Evolutionary conservation across 2,797 vertebrate genomes (phyloP).

Genomic region (Hippopotamyrus pictus): DNA sequence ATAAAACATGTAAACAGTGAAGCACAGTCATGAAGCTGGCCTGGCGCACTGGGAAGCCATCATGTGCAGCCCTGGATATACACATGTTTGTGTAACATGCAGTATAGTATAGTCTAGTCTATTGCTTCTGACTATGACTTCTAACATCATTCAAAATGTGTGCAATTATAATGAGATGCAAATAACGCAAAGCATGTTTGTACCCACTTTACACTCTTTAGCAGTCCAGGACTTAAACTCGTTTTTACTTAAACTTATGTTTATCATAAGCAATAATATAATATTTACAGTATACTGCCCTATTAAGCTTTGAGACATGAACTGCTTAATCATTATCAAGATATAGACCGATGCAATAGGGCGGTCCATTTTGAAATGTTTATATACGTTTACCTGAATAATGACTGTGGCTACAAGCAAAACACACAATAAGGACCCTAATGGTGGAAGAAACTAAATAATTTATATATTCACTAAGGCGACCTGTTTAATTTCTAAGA

Average conservation of each 20-base stretch:
- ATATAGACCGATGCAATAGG: neutral
- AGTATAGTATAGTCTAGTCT: neutral
- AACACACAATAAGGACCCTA: slow-evolving; percentile 30
- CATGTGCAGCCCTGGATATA: neutral
- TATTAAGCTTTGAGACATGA: neutral
- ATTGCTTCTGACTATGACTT: neutral
- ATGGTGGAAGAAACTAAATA: slow-evolving; percentile 49
- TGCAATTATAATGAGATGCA: neutral
- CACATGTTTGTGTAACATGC: slow-evolving; percentile 3
- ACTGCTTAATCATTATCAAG: neutral
- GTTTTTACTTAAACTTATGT: neutral
- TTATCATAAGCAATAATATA: neutral
- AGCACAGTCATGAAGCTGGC: slow-evolving; percentile 16
- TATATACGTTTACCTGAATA: slow-evolving; percentile 38
- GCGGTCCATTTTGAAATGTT: slow-evolving; percentile 41
- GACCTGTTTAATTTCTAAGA: slow-evolving; percentile 55
- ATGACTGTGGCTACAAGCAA: slow-evolving; percentile 20
- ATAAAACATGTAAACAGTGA: slow-evolving; percentile 53
- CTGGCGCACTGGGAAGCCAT: neutral
- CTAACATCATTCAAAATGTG: neutral
- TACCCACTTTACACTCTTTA: neutral
- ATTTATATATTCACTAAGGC: slow-evolving; percentile 47
- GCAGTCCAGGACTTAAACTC: neutral
- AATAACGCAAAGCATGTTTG: slow-evolving; percentile 4
- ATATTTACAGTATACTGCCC: neutral